Evolutionary conservation across 2,888 invertebrate genomes (phyloP), one percentile per base, ranked within the genome.

Genomic region (Melieria omissa): DNA sequence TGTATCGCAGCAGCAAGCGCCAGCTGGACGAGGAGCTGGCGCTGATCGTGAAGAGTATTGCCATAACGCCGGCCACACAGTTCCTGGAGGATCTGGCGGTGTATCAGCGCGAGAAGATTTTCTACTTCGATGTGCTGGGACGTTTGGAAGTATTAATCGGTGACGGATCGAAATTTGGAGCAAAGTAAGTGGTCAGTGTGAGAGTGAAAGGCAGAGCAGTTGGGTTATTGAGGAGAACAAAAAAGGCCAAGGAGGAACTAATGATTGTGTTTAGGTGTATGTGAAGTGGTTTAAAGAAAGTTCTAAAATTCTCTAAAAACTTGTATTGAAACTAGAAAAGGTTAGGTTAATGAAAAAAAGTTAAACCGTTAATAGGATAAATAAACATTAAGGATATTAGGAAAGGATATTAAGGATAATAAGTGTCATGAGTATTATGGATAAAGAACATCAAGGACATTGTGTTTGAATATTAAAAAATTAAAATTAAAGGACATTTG

Each of bases 51-150:
- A 86, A 86, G 75, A 83, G 81, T 66, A 86, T 86, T 64, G 82
- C 82, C 29, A 86, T 86, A 14, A 84, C 84, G 8, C 84, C 85
- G 45, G 89, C 89, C 29, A 86, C 86, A 55, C 80, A 82, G 8
- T 84, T 88, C 52, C 84, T 88, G 52, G 88, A 82, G 80, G 88
- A 87, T 16, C 57, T 87, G 47, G 85, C 87, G 4, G 86, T 88
- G 8, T 88, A 88, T 78, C 81, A 86, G 74, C 87, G 86, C 52
- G 88, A 89, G 79, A 85, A 85, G 41, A 85, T 86, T 76, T 88
- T 89, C 84, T 89, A 79, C 57, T 83, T 80, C n/a, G 85, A 84
- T 77, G 86, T 87, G 7, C 80, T 88, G 49, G 88, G 88, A 42
- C 83, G 84, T 70, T 80, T 88, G 75, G 86, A 88, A 77, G 81